These are phyloP conservation scores for Leptarthrus brevirostris DNA, from an alignment of 2,888 invertebrate species.

Conservation along the genomic window DNA sequence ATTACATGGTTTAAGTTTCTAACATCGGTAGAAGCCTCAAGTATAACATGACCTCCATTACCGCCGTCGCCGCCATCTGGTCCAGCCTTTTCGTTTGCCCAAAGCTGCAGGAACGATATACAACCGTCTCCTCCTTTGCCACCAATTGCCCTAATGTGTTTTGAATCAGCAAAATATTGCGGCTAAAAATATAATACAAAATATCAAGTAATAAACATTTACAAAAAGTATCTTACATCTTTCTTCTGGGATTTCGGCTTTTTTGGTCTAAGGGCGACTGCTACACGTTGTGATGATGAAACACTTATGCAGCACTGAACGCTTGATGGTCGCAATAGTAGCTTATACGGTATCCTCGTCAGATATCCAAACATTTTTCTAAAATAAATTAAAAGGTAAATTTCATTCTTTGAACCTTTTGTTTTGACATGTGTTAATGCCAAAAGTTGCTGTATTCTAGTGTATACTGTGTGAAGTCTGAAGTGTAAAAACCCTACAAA, in stretches of 20 bases:
- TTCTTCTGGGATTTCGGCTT: conserved; percentile 68
- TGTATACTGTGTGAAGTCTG: no score
- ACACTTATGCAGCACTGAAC: neutral
- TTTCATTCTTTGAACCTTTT: no score
- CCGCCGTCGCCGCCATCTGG: conserved; percentile 98
- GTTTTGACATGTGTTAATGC: no score
- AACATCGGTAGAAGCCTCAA: conserved; percentile 76
- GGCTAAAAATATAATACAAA: no score
- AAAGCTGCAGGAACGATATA: conserved; percentile 85
- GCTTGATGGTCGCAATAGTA: neutral
- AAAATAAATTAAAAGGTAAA: no score
- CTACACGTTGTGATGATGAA: neutral
- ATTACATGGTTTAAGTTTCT: conserved; percentile 78
- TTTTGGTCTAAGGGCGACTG: conserved; percentile 66
- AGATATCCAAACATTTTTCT: conserved; percentile 3
- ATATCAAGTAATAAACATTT: no score
- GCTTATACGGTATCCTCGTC: neutral
- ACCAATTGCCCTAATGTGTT: conserved; percentile 75
- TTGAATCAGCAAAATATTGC: conserved; percentile 79
- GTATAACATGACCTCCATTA: conserved; percentile 92
- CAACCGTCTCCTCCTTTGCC: conserved; percentile 96
- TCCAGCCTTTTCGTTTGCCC: conserved; percentile 88
- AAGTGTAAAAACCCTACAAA: no score
- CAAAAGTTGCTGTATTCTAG: no score
- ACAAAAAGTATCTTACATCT: conserved; percentile 60